Conservation (phyloP, 2,113 vertebrate genomes). For the Isichthys henryi region DNA sequence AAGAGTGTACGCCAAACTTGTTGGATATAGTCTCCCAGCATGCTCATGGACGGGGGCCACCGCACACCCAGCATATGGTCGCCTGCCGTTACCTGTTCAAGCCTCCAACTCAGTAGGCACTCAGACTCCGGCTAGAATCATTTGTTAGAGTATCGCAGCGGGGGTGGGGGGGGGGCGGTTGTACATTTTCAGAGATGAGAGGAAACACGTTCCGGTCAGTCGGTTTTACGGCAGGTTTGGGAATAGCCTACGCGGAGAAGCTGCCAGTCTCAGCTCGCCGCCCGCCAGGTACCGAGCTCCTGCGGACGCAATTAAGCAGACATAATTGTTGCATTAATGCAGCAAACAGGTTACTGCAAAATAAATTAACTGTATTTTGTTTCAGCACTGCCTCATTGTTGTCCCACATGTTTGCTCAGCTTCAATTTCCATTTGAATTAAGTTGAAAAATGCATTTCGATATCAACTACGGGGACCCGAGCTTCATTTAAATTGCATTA, state of each 20-base stretch:
- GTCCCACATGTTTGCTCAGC: neutral
- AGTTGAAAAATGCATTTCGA: neutral
- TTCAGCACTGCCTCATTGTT: conserved; percentile 30
- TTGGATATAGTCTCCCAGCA: neutral
- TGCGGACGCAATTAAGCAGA: conserved; percentile 51
- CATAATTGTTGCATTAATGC: conserved; percentile 52
- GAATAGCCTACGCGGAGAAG: conserved; percentile 19
- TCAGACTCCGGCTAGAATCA: neutral
- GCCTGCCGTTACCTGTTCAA: neutral
- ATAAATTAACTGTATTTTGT: conserved; percentile 48
- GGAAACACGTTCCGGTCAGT: conserved; percentile 21
- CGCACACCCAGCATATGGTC: neutral
- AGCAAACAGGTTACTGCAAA: conserved; percentile 59
- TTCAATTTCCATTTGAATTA: neutral
- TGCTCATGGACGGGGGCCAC: neutral
- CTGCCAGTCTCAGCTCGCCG: conserved; percentile 30
- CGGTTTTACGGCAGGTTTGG: conserved; percentile 21
- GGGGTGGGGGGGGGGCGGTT: neutral
- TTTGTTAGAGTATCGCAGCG: neutral
- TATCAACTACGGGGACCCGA: neutral
- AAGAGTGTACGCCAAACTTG: neutral
- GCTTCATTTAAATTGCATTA: neutral
- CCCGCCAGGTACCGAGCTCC: conserved; percentile 36
- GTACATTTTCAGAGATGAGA: conserved; percentile 6
- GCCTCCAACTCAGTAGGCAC: neutral